A percentile compares a stretch with the other conserved stretches of the same genome.
Evolutionary conservation across 1,140 invertebrate genomes (phyloP).

Genomic region (Eriosoma lanigerum): DNA sequence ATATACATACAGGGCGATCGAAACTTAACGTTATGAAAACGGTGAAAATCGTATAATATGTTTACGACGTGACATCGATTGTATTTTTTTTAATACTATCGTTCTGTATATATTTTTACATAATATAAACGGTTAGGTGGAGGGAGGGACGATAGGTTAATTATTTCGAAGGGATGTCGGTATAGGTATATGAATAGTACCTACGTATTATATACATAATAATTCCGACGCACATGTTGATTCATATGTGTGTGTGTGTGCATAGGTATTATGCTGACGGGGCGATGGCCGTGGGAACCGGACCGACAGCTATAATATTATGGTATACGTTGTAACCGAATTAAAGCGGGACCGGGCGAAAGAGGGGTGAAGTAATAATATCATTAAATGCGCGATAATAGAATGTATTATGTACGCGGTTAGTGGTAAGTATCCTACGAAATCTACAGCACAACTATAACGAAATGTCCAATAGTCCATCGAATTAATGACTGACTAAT

Average conservation of each 20-base stretch:
- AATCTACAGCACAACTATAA: too few species aligned
- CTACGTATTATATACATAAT: not conserved
- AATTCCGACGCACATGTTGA: slow-evolving; percentile 19
- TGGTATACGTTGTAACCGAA: not conserved
- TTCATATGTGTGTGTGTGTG: not conserved
- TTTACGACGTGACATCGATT: too few species aligned
- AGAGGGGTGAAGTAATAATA: not conserved
- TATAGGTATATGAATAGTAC: not conserved
- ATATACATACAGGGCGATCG: not conserved
- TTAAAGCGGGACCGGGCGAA: not conserved
- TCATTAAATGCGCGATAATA: slow-evolving; percentile 3
- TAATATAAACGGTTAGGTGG: too few species aligned
- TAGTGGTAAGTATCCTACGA: not conserved
- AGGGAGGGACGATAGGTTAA: slow-evolving; percentile 38
- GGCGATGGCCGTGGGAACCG: slow-evolving; percentile 44
- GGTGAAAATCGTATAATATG: too few species aligned
- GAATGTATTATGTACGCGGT: not conserved
- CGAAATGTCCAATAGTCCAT: too few species aligned
- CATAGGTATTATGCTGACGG: not conserved
- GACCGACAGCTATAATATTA: slow-evolving; percentile 10
- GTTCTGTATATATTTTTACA: too few species aligned
- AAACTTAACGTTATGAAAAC: too few species aligned
- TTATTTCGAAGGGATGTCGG: slow-evolving; percentile 24
- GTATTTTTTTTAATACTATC: too few species aligned
- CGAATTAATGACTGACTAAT: too few species aligned